Percentiles rank a stretch among this genome's conserved stretches.
Evolutionary conservation across 2,888 invertebrate species (phyloP).

Genomic region (Acrocera orbiculus): DNA sequence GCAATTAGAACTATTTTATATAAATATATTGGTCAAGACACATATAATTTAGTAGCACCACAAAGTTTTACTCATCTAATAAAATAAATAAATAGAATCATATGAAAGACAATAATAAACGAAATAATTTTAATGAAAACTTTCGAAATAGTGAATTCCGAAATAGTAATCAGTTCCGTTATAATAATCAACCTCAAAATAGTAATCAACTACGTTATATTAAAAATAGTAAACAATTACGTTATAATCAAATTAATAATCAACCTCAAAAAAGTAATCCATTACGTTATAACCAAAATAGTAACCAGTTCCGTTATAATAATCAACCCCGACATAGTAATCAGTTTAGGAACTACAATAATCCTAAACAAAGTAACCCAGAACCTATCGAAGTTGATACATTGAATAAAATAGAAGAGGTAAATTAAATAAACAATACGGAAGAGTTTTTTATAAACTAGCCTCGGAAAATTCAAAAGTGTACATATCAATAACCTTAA

Average conservation of each 20-base stretch:
- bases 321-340: background rate
- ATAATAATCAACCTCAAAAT: background rate
- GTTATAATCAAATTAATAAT: background rate
- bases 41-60: slow-evolving; percentile 3
- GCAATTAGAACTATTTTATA: slow-evolving; percentile 4
- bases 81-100: too few species aligned
- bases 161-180: background rate
- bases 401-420: background rate
- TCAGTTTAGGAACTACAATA: background rate
- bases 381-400: background rate
- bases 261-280: background rate
- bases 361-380: too few species aligned
- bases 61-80: too few species aligned
- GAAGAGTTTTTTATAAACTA: background rate
- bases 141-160: too few species aligned
- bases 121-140: background rate
- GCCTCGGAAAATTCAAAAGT: background rate
- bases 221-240: too few species aligned
- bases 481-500: background rate
- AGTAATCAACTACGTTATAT: too few species aligned
- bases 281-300: too few species aligned
- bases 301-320: background rate
- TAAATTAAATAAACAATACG: background rate
- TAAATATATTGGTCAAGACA: slow-evolving; percentile 5
- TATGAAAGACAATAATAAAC: background rate